These are phyloP conservation scores for Syrphus vitripennis DNA, from an alignment of 2,888 invertebrate species.

Conservation along the genomic window DNA sequence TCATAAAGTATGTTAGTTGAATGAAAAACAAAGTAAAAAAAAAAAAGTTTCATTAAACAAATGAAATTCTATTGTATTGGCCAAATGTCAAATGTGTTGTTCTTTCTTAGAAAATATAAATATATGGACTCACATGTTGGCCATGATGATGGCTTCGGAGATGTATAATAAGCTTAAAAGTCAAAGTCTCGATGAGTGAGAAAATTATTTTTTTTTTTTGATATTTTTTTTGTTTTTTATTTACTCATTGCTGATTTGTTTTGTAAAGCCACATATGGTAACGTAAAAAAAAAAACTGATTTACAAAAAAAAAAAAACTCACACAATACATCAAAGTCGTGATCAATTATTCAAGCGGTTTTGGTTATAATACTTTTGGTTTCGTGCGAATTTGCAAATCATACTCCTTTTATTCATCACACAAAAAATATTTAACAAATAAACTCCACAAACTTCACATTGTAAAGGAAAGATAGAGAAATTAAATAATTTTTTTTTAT, in stretches of 20 bases:
- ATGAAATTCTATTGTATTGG: conserved; percentile 48
- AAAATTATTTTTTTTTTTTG: not conserved
- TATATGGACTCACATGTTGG: conserved; percentile 23
- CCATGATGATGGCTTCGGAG: conserved; percentile 36
- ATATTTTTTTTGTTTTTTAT: not conserved
- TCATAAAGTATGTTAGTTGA: conserved; percentile 4
- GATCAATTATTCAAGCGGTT: conserved; percentile 70
- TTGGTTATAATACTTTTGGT: conserved; percentile 58
- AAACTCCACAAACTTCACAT: conserved; percentile 15
- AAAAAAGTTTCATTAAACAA: conserved; percentile 30
- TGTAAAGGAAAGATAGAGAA: not conserved
- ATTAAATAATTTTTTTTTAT: not conserved
- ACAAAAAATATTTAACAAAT: conserved; percentile 6
- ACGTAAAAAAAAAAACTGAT: not conserved
- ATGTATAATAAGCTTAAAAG: conserved; percentile 6
- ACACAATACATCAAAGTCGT: conserved; percentile 68
- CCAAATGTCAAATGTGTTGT: conserved; percentile 62
- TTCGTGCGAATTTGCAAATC: conserved; percentile 67
- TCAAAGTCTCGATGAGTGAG: conserved; percentile 21
- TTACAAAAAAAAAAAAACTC: conserved; percentile 15
- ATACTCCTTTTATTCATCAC: not conserved
- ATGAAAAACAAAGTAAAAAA: not conserved
- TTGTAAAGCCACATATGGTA: conserved; percentile 59
- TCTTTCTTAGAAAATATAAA: conserved; percentile 14
- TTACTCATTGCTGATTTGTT: conserved; percentile 32